Percentiles rank a stretch among this genome's conserved stretches.
Conservation (phyloP, 23 tunicate genomes). For the Diplosoma virens region DNA sequence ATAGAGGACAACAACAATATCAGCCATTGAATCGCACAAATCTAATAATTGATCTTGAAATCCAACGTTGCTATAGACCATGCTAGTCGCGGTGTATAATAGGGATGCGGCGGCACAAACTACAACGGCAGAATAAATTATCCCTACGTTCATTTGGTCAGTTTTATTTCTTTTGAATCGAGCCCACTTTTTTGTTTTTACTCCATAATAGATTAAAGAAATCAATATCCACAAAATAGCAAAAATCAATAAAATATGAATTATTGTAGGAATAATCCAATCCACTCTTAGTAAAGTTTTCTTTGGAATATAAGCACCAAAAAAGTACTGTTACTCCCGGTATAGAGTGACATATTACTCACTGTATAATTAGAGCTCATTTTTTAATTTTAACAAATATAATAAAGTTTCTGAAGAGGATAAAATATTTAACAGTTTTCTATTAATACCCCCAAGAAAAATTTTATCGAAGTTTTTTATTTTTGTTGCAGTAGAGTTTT, state of each 20-base stretch:
- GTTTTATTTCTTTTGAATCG: neutral
- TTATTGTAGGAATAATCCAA: neutral
- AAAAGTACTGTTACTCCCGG: too few relatives aligned
- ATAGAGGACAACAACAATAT: neutral
- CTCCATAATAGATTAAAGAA: constrained; percentile 18
- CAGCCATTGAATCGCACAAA: constrained; percentile 8
- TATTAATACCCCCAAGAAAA: too few relatives aligned
- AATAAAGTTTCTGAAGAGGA: too few relatives aligned
- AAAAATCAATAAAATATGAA: neutral
- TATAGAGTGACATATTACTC: too few relatives aligned
- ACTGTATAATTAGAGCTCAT: too few relatives aligned
- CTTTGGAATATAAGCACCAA: too few relatives aligned
- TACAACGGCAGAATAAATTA: constrained; percentile 1
- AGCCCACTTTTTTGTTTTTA: neutral
- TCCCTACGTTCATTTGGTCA: constrained; percentile 16
- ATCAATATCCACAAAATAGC: constrained; percentile 10
- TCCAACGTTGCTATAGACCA: neutral
- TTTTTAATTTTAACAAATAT: too few relatives aligned
- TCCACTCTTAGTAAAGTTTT: too few relatives aligned
- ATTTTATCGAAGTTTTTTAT: too few relatives aligned
- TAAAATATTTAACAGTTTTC: too few relatives aligned
- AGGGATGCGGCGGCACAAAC: neutral
- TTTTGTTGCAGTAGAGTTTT: too few relatives aligned
- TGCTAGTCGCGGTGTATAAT: neutral
- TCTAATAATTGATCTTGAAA: neutral